Evolutionary conservation across 2,113 vertebrate species (phyloP).

Genomic region (Ammospiza caudacuta): DNA sequence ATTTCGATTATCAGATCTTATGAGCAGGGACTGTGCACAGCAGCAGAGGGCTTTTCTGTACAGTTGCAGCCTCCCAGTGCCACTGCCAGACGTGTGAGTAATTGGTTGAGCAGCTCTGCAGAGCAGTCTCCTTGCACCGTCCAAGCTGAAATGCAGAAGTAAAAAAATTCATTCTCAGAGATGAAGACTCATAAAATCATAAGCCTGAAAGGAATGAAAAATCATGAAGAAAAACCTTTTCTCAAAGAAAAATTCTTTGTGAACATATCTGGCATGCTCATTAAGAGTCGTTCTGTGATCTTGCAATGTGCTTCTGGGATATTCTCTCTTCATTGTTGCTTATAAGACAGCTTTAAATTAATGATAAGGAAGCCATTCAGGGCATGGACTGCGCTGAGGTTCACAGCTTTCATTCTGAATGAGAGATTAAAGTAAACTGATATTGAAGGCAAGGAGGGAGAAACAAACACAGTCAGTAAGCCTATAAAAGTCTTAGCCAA

Average conservation of each 20-base stretch:
- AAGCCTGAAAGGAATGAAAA: background rate
- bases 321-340: background rate
- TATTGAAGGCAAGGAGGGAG: conserved; percentile 55
- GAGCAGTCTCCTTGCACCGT: conserved; percentile 38
- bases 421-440: conserved; percentile 44
- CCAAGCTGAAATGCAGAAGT: conserved; percentile 27
- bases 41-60: conserved; percentile 54
- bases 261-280: background rate
- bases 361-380: conserved; percentile 49
- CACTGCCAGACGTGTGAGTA: conserved; percentile 49
- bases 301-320: background rate
- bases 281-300: background rate
- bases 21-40: conserved; percentile 31
- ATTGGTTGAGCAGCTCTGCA: conserved; percentile 54
- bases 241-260: background rate
- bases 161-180: background rate
- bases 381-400: background rate
- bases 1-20: conserved; percentile 21
- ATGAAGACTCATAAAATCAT: conserved; percentile 1
- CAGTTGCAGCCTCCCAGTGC: conserved; percentile 36
- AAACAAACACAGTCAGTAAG: conserved; percentile 60
- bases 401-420: conserved; percentile 57
- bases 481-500: conserved; percentile 67
- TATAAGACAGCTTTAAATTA: conserved; percentile 50
- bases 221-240: background rate